Percentiles rank a stretch among this genome's conserved stretches.
phyloP scores from a whole-genome alignment of 2,888 invertebrate species.

The Drosophila trichaetosa region DNA sequence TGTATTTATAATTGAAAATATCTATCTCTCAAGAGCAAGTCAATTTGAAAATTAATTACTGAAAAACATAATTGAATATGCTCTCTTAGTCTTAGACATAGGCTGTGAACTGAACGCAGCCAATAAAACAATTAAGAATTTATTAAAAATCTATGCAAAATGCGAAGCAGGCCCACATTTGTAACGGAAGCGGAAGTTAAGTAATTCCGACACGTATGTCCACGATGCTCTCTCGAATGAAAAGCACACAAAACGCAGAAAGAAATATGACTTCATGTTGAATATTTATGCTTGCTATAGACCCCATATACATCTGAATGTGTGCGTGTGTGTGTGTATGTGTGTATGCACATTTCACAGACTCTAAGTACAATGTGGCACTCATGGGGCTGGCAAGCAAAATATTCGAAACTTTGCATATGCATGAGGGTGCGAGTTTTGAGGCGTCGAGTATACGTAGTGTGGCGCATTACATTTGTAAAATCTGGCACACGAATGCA shows the following conservation, averaged over 20 bases:
- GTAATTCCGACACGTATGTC: constrained; percentile 80
- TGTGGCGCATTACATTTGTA: constrained; percentile 80
- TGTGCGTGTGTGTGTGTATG: not conserved
- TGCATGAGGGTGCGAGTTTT: constrained; percentile 56
- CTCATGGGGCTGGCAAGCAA: constrained; percentile 62
- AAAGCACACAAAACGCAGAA: constrained; percentile 70
- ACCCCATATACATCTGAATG: constrained; percentile 4
- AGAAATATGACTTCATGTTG: constrained; percentile 73
- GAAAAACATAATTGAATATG: not conserved
- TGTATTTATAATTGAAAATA: not conserved
- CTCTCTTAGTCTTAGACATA: not conserved
- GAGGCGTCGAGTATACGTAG: constrained; percentile 27
- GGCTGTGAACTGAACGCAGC: constrained; percentile 1
- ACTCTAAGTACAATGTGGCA: constrained; percentile 63
- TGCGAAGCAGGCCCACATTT: constrained; percentile 13
- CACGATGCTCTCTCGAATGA: constrained; percentile 71
- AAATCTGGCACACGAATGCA: constrained; percentile 84
- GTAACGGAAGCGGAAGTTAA: constrained; percentile 66
- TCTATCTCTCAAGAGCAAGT: not conserved
- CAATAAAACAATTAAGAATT: constrained; percentile 34
- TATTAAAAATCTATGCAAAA: constrained; percentile 1
- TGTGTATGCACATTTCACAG: constrained; percentile 17
- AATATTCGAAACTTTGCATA: constrained; percentile 81
- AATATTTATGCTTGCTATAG: constrained; percentile 68
- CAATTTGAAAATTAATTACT: not conserved